Percentiles rank a stretch among this genome's conserved stretches.
Evolutionary conservation across 2,797 vertebrate species (phyloP).

Genomic region (Sciurus vulgaris): DNA sequence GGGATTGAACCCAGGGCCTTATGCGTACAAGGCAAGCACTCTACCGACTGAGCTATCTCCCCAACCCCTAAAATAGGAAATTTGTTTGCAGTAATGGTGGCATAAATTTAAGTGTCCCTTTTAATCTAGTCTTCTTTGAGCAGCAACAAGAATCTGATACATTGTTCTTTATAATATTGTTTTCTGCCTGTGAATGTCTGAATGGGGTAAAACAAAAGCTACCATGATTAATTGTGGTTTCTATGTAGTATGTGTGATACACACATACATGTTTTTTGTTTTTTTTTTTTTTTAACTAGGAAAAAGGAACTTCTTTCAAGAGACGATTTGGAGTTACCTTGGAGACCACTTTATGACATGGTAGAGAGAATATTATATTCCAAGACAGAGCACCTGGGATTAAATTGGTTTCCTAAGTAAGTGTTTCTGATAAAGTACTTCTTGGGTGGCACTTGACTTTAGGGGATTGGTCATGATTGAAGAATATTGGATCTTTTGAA

Average conservation of each 20-base stretch:
- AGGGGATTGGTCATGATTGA: slow-evolving; percentile 49
- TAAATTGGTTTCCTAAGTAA: slow-evolving; percentile 99
- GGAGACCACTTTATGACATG: slow-evolving; percentile 97
- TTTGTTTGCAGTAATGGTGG: not conserved
- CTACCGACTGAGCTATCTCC: no score
- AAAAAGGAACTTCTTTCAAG: slow-evolving; percentile 97
- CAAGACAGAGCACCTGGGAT: slow-evolving; percentile 97
- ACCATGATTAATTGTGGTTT: not conserved
- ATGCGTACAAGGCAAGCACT: no score
- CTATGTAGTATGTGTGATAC: not conserved
- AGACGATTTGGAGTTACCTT: slow-evolving; percentile 96
- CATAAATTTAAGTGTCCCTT: not conserved
- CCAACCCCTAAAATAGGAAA: not conserved
- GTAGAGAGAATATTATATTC: slow-evolving; percentile 97
- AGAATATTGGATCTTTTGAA: slow-evolving; percentile 23
- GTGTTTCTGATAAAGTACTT: slow-evolving; percentile 79
- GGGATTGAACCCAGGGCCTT: no score
- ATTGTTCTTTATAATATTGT: not conserved
- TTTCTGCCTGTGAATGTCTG: not conserved
- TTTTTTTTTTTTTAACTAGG: slow-evolving; percentile 85
- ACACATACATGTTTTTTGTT: not conserved
- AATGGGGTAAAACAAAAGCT: not conserved
- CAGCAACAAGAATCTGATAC: not conserved
- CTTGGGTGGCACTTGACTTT: not conserved
- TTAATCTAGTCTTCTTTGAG: not conserved